Evolutionary conservation across 2,797 vertebrate genomes (phyloP), one percentile per base, ranked within the genome.

Genomic region (Molossus alvarezi): DNA sequence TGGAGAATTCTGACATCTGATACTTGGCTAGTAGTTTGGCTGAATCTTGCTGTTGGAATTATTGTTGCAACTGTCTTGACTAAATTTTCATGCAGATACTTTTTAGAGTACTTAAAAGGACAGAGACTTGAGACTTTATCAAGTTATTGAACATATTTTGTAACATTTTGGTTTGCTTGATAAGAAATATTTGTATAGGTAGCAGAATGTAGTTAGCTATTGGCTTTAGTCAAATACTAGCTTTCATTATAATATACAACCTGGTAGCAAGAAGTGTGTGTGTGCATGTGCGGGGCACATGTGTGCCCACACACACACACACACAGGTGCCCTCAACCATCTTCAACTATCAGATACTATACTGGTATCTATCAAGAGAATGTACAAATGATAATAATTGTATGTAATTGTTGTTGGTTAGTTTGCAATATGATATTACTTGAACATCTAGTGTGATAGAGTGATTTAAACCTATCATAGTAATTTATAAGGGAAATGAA

Each of bases 131-230:
- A 29, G 55, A 82, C 57, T 95, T 62, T 17, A 90, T 71, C 11
- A 5, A 27, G 18, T 86, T 94, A 82, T 29, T 37, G 18, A 60
- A 64, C 94, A 76, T 13, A 3, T 18, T 51, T 13, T 65, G 21
- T 58, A 71, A 45, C 1, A 17, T 82, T 95, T 86, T 90, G 37
- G 80, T 84, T 80, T 69, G 11, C 33, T 88, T 84, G 65, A 14
- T 87, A 73, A 93, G 71, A 81, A 77, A 82, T 86, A 86, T 45
- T 77, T 55, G 23, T 72, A 51, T 62, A 72, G 29, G 25, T 77
- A n/a, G 29, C 37, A 82, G 17, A 80, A 88, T 37, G 2, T 67
- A 53, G 23, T 90, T 18, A 62, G 29, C 12, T 77, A 65, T 5
- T 88, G 69, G 33, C 12, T 58, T 58, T 77, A 6, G 13, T 89